These are phyloP conservation scores for Cheirogaleus medius DNA, from an alignment of 2,113 vertebrate species.

Conservation along the genomic window DNA sequence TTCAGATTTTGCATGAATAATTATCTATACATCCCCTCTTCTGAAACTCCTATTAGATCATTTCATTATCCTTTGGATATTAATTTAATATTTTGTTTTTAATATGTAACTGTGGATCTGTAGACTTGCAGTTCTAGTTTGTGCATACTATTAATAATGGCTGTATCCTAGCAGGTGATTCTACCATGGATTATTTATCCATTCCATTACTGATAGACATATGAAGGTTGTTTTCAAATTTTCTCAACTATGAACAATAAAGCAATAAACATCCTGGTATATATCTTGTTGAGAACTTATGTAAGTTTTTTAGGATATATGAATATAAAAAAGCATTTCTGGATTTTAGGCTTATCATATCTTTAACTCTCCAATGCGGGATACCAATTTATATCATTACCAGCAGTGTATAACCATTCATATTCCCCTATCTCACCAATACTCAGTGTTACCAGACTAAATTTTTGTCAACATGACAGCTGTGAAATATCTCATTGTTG, in stretches of 20 bases:
- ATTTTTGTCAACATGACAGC: not conserved
- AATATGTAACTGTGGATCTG: not conserved
- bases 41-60: no score
- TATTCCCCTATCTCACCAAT: not conserved
- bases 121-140: not conserved
- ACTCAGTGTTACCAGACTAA: not conserved
- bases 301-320: not conserved
- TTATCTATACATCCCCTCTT: not conserved
- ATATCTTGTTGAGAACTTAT: not conserved
- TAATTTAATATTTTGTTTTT: not conserved
- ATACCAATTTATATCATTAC: not conserved
- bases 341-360: not conserved
- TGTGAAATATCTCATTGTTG: not conserved
- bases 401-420: not conserved
- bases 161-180: not conserved
- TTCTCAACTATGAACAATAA: not conserved
- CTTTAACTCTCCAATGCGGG: not conserved
- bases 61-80: not conserved
- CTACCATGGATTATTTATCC: not conserved
- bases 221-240: not conserved
- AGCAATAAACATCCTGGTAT: not conserved
- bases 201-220: not conserved
- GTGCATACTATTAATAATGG: not conserved
- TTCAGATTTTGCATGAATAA: not conserved
- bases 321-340: not conserved